Conservation (phyloP, 2,888 invertebrate species). For the Yponomeuta cagnagella region DNA sequence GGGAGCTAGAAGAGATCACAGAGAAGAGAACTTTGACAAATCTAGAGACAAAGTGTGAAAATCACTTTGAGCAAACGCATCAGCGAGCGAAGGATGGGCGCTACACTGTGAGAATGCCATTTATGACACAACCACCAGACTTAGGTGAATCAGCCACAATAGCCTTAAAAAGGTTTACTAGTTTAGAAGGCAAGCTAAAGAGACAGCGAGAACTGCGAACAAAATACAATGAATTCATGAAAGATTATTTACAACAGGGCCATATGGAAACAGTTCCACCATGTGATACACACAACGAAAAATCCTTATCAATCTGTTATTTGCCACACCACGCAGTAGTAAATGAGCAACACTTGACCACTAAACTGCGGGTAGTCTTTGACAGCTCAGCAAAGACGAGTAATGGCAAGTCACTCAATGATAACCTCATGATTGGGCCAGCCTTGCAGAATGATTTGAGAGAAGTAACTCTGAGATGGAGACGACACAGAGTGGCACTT, state of each 20-base stretch:
- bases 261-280: too few species aligned
- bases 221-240: too few species aligned
- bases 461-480: not conserved
- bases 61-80: too few species aligned
- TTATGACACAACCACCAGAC: not conserved
- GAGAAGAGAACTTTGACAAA: too few species aligned
- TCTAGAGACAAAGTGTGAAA: too few species aligned
- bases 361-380: constrained; percentile 4
- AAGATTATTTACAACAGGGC: too few species aligned
- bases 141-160: not conserved
- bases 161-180: not conserved
- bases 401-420: constrained; percentile 2
- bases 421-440: constrained; percentile 1
- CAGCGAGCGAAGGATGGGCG: not conserved
- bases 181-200: not conserved
- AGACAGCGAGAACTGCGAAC: not conserved
- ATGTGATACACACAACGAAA: too few species aligned
- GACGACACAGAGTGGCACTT: not conserved
- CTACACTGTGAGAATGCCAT: not conserved
- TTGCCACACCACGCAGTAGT: constrained; percentile 3
- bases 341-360: constrained; percentile 1
- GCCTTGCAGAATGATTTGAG: not conserved
- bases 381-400: not conserved
- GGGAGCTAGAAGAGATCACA: too few species aligned
- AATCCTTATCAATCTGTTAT: too few species aligned